These are phyloP conservation scores for Drosophila antonietae DNA, from an alignment of 2,888 invertebrate species.

Conservation along the genomic window DNA sequence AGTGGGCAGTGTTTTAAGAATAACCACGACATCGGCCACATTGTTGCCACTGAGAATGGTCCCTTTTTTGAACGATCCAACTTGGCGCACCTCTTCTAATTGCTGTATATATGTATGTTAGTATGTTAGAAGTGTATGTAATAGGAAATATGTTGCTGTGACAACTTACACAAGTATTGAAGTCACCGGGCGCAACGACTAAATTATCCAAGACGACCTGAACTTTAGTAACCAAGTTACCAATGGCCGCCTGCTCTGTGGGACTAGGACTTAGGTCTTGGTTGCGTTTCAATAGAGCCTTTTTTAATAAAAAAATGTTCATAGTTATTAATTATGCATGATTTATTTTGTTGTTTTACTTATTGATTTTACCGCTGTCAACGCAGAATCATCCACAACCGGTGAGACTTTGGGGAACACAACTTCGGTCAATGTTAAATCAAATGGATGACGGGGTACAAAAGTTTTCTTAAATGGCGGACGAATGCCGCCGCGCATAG, in stretches of 20 bases:
- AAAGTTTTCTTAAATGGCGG: slow-evolving; percentile 89
- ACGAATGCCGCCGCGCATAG: slow-evolving; percentile 88
- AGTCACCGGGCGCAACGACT: slow-evolving; percentile 96
- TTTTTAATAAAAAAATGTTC: slow-evolving; percentile 23
- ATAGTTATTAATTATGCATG: not conserved
- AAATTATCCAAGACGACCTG: slow-evolving; percentile 97
- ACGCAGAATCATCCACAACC: slow-evolving; percentile 92
- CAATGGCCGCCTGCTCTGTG: slow-evolving; percentile 95
- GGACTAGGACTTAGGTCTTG: slow-evolving; percentile 96
- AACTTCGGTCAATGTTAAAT: slow-evolving; percentile 94
- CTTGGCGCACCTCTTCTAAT: slow-evolving; percentile 97
- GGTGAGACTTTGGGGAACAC: slow-evolving; percentile 93
- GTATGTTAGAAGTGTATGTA: not conserved
- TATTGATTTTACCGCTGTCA: slow-evolving; percentile 89
- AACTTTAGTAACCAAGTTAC: slow-evolving; percentile 97
- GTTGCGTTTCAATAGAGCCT: slow-evolving; percentile 96
- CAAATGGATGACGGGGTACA: slow-evolving; percentile 93
- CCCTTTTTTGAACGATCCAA: slow-evolving; percentile 99
- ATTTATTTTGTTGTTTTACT: not conserved
- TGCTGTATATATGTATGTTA: slow-evolving; percentile 87
- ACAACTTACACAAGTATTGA: slow-evolving; percentile 96
- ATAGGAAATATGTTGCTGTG: not conserved
- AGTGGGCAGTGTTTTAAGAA: slow-evolving; percentile 97
- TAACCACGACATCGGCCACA: slow-evolving; percentile 98
- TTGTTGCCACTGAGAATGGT: slow-evolving; percentile 98